Base-by-base conservation (phyloP, 2,113 vertebrate genomes). In the Dipodomys merriami region DNA sequence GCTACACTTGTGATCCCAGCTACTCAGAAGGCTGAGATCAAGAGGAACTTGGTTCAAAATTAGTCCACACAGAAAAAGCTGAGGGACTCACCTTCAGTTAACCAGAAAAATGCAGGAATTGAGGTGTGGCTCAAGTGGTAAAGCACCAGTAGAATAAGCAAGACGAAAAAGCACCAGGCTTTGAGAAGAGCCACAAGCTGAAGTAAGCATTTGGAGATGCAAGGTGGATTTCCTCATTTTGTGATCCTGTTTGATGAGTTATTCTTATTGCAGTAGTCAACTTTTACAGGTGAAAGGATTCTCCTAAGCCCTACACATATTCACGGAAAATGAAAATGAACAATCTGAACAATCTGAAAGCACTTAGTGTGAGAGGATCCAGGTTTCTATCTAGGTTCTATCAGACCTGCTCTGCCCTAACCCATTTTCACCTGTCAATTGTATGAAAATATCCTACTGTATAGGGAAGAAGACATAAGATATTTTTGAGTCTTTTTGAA, bases 231-330 rank as follows among this genome's bases (percentile, higher is more conserved):
- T 81, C 85, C 53, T 62, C 1, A 72, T 8, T 10, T 27, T 73
- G 60, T n/a, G 29, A 46, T 3, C 8, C 27, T 72, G 11, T 89
- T 44, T n/a, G 78, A 78, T 44, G 57, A 83, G 29, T 39, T 78
- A 12, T 69, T 76, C 92, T 91, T 72, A 88, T 27, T 83, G 53
- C 53, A 93, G 13, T 27, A 49, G 25, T 79, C 62, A 67, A 85
- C 53, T 23, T 80, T 88, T 69, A 62, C 13, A 44, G 13, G 0
- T 22, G n/a, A 74, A 92, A 57, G 8, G 62, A 27, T 25, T 64
- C 30, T 60, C 20, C 35, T 65, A 60, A 20, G 2, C 49, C 60
- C 23, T 92, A 65, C 39, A 22, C 19, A 2, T 67, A 80, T 29
- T 71, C 22, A 23, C 13, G 88, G n/a, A 85, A 79, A 57, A 87